A percentile compares a stretch with the other conserved stretches of the same genome.
phyloP scores from a whole-genome alignment of 2,797 vertebrate genomes.

The Odontamblyopus rebecca region DNA sequence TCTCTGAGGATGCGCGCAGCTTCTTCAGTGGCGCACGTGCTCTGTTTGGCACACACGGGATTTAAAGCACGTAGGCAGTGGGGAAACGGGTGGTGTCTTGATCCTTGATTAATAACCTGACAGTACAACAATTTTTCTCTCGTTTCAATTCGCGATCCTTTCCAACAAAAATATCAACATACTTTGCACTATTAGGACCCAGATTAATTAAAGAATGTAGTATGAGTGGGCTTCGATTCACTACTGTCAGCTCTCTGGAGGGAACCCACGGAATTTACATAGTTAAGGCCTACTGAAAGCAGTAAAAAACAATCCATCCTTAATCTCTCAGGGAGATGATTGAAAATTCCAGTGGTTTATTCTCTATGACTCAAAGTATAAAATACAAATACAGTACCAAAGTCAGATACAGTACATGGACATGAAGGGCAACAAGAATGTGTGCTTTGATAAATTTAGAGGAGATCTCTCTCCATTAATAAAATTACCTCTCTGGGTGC shows the following conservation, averaged over 20 bases:
- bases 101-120: slow-evolving; percentile 19
- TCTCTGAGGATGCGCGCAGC: neutral
- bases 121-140: neutral
- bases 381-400: slow-evolving; percentile 54
- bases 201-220: neutral
- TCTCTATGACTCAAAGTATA: slow-evolving; percentile 43
- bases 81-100: slow-evolving; percentile 1
- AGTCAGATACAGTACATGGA: slow-evolving; percentile 59
- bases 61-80: slow-evolving; percentile 58
- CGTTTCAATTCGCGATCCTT: slow-evolving; percentile 2
- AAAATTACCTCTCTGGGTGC: neutral
- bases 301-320: slow-evolving; percentile 16
- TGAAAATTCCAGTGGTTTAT: slow-evolving; percentile 42
- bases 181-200: too few species aligned
- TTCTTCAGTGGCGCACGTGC: neutral
- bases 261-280: neutral
- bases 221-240: neutral
- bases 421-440: slow-evolving; percentile 17
- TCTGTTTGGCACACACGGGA: slow-evolving; percentile 21
- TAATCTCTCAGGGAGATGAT: slow-evolving; percentile 19
- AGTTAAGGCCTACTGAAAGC: too few species aligned
- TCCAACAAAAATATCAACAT: neutral
- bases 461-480: slow-evolving; percentile 43
- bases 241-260: neutral
- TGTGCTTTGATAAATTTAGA: slow-evolving; percentile 6